Evolutionary conservation across 2,113 vertebrate genomes (phyloP), one percentile per base, ranked within the genome.

Genomic region (Triplophysa dalaica): DNA sequence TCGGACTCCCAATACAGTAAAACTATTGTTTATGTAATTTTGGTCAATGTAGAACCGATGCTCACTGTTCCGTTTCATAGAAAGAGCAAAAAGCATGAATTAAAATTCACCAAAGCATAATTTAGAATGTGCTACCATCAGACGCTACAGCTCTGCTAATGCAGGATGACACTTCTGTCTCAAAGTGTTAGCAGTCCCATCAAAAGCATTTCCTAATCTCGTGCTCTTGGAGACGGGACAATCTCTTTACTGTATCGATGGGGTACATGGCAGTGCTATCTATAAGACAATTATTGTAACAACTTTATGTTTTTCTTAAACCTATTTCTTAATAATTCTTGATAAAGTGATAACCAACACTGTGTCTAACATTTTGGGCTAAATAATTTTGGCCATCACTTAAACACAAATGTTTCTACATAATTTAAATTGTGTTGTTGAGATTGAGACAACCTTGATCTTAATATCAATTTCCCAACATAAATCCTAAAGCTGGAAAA

Each of bases 391-490:
- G 5, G 5, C 41, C 5, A 3, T 2, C 12, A 70, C 43, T 67
- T 78, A 22, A 77, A 67, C 63, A 14, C 33, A 54, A 60, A 14
- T 54, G 6, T 45, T 78, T 77, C 75, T 77, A 85, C 79, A 81
- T 80, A 69, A 81, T 78, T 73, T 85, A 79, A 83, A 65, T 41
- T 69, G 79, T 72, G 74, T 72, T 70, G 79, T 79, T 80, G 70
- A 86, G 86, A 84, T 82, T 70, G 81, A 86, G 87, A 86, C 86
- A 29, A 14, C 89, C 91, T 92, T 76, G 91, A 92, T 90, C 86
- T 63, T 67, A 87, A 90, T 90, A 91, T 91, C 85, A 82, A 85
- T 91, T 86, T 89, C 89, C 87, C 87, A n/a, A 81, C 74, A 82
- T 88, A 80, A 86, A 91, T 89, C 72, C 79, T n/a, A 26, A 84